phyloP scores from a whole-genome alignment of 2,797 vertebrate genomes.

The Pangasius sanitwongsei region DNA sequence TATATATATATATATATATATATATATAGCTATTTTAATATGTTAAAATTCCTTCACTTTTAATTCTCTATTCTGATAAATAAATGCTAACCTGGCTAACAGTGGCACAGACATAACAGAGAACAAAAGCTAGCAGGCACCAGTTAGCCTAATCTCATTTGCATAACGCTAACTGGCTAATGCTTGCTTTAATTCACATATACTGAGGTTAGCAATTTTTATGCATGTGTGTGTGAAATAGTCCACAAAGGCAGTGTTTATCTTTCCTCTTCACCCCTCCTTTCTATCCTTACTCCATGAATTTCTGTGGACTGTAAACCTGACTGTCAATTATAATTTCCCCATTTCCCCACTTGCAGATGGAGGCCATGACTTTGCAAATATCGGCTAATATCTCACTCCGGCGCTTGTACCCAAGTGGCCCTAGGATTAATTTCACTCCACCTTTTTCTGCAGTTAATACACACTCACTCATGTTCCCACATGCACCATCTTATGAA shows the following conservation, averaged over 20 bases:
- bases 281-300: neutral
- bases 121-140: constrained; percentile 4
- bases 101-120: neutral
- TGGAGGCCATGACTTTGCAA: constrained; percentile 21
- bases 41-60: neutral
- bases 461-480: constrained; percentile 25
- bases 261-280: constrained; percentile 18
- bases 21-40: neutral
- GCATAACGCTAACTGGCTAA: neutral
- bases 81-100: neutral
- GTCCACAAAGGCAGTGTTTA: constrained; percentile 25
- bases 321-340: constrained; percentile 42
- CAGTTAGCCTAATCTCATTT: constrained; percentile 16
- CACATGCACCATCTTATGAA: constrained; percentile 30
- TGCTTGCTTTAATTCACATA: neutral
- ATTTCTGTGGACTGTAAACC: constrained; percentile 18
- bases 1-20: too few species aligned
- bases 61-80: neutral
- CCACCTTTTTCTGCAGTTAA: constrained; percentile 18
- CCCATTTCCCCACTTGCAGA: neutral
- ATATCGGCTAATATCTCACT: neutral
- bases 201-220: constrained; percentile 9
- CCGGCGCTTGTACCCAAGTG: constrained; percentile 30
- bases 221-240: neutral
- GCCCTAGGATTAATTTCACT: constrained; percentile 37